Evolutionary conservation across 1,140 invertebrate genomes (phyloP), one percentile per base, ranked within the genome.

Genomic region (Bombus sylvicola): DNA sequence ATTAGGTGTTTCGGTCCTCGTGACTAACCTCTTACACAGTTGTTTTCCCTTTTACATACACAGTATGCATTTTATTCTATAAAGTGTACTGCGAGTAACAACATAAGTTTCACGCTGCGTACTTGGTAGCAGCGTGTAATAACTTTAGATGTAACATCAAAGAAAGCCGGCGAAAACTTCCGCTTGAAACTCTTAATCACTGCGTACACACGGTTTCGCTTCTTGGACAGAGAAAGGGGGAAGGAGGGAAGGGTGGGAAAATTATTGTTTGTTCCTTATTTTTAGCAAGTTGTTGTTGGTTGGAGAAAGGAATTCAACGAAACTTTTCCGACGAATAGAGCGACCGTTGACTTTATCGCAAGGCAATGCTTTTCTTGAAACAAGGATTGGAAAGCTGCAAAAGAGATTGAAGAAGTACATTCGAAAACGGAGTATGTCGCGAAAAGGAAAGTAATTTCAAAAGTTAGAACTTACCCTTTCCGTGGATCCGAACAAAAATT

Each of bases 351-450:
- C 77, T 79, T 68, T 47, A 66, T 47, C 62, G 9, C 31, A 22
- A 66, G 12, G 34, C 62, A 47, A 62, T 77, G 41, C 77, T 43
- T 34, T 68, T n/a, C 18, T 79, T 79, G 62, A 47, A 37, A 47
- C 28, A 31, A 64, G 31, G 39, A 79, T 79, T 68, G 77, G 28
- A 43, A 79, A 47, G 77, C 77, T 64, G 62, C 41, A 64, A 34
- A 47, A 79, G 41, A 79, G 64, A 79, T 79, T 53, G 77, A 68
- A 79, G 66, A 68, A 47, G 77, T 68, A 79, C 25, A 10, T 79
- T 66, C 64, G 62, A 25, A 47, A 47, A 68, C 31, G 66, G 77
- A 37, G 18, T 39, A 39, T 22, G 53, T 59, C 41, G 37, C 39
- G 62, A 34, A 28, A 39, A 39, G 34, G 37, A 66, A 68, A 79